Evolutionary conservation across 2,113 vertebrate genomes (phyloP), one percentile per base, ranked within the genome.

Genomic region (Myrmophylax atrothorax): DNA sequence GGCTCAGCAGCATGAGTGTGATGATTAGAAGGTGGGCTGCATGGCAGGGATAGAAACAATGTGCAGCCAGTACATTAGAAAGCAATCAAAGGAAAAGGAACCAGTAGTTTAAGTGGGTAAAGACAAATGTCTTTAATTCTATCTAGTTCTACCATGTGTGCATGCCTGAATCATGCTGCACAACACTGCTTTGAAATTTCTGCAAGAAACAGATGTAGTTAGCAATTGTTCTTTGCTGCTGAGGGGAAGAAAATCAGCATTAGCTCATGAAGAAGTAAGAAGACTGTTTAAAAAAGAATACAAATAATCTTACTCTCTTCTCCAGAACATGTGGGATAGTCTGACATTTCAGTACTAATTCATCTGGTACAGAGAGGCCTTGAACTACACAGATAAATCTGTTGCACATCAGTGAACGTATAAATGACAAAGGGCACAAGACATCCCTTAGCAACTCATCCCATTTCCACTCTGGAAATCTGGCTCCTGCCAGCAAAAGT

Each of bases 111-210:
- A 91, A 82, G n/a, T 46, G 50, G 74, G 46, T 66, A 72, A 90
- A 76, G 59, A 94, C 46, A 63, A 95, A 68, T 76, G 58, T 73
- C 44, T 68, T 92, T 55, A 93, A 79, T 91, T 89, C 77, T 68
- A 33, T 69, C 74, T 91, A 72, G 63, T 85, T 76, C 55, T 91
- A 73, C 49, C 67, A 76, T 12, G 62, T 78, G 49, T 89, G 53
- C 46, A 17, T 46, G 68, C 35, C 66, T 84, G 67, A 85, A 77
- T 80, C 72, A 49, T 9, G 58, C 91, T 89, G 70, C 1, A 5
- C 60, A 84, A 81, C 38, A 56, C 44, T 55, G 53, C 77, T 93
- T 84, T 76, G 62, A 89, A 91, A 95, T 56, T 49, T 72, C 62
- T 82, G 63, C 0, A 2, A 91, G 89, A 87, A 78, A 89, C 60